A percentile compares a stretch with the other conserved stretches of the same genome.
Evolutionary conservation across 1,140 invertebrate species (phyloP).

Genomic region (Apocrypta bakeri): DNA sequence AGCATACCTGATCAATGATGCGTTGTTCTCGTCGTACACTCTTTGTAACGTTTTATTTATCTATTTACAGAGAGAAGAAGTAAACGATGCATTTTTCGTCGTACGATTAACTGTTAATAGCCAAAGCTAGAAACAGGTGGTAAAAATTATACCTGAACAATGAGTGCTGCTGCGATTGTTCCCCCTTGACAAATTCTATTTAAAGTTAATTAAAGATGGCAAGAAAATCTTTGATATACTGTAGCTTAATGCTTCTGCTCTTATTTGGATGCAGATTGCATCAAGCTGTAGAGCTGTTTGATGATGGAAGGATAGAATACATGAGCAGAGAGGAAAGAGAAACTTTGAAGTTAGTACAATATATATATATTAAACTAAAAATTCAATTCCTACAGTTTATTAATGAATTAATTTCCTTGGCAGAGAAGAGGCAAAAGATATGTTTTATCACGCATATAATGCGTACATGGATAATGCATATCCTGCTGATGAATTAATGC

Average conservation of each 20-base stretch:
- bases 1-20: not conserved
- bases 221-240: constrained; percentile 56
- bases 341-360: constrained; percentile 72
- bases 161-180: constrained; percentile 55
- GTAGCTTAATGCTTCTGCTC: constrained; percentile 60
- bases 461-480: constrained; percentile 98
- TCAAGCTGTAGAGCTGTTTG: constrained; percentile 54
- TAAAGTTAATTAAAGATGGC: constrained; percentile 64
- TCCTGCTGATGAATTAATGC: constrained; percentile 99
- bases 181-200: constrained; percentile 67
- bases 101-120: constrained; percentile 26
- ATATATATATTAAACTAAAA: constrained; percentile 17
- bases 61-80: not conserved
- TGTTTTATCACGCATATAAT: constrained; percentile 98
- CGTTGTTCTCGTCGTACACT: not conserved
- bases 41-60: not conserved
- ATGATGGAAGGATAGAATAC: constrained; percentile 71
- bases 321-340: constrained; percentile 77
- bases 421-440: constrained; percentile 84
- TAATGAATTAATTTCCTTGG: constrained; percentile 6
- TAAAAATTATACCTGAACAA: constrained; percentile 47
- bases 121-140: constrained; percentile 36
- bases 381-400: not conserved
- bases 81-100: not conserved
- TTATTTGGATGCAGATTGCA: constrained; percentile 60